phyloP scores from a whole-genome alignment of 2,797 vertebrate species.

The Ambastaia sidthimunki region DNA sequence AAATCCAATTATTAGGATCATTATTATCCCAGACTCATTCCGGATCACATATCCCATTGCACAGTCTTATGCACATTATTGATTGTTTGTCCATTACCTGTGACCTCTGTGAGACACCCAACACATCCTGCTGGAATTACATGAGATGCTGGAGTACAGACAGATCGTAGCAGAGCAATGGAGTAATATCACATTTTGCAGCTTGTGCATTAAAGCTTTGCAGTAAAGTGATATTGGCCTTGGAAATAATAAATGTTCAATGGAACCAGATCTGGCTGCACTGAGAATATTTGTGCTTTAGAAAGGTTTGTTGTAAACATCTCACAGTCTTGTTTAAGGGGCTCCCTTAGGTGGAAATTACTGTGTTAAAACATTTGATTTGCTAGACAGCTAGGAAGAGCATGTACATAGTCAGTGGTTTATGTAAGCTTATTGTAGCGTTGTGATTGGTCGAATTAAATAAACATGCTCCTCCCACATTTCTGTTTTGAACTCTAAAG shows the following conservation, averaged over 20 bases:
- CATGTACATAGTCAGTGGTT: neutral
- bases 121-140: neutral
- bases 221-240: neutral
- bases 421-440: neutral
- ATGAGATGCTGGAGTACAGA: constrained; percentile 3
- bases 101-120: constrained; percentile 40
- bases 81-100: constrained; percentile 43
- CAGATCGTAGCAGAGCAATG: neutral
- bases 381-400: neutral
- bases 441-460: neutral
- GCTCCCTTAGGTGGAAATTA: neutral
- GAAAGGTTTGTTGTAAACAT: neutral
- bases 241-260: neutral
- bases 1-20: constrained; percentile 15
- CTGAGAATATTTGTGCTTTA: neutral
- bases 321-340: neutral
- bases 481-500: neutral
- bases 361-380: neutral
- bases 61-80: constrained; percentile 35
- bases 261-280: neutral
- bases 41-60: neutral
- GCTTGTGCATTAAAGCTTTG: neutral
- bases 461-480: neutral
- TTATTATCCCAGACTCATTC: constrained; percentile 15
- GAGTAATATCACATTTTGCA: constrained; percentile 33